Evolutionary conservation across 1,140 invertebrate genomes (phyloP), one percentile per base, ranked within the genome.

Genomic region (Catajapyx aquilonaris): DNA sequence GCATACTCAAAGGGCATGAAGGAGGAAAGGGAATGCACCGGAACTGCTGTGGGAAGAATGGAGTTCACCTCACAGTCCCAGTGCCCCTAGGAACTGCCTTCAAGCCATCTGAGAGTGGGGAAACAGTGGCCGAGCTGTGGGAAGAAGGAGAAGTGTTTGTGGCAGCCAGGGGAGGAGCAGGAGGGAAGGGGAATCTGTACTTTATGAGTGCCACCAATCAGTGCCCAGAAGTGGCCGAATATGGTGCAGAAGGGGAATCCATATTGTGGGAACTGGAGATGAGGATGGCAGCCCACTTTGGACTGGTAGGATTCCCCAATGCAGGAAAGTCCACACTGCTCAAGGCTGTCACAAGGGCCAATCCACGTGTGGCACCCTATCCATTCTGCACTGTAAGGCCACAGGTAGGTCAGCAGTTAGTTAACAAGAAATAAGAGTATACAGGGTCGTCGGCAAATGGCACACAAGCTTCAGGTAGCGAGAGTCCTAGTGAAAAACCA

Each of bases 331-430:
- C 87, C 46, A 88, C 91, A 0, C 57, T 99, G 21, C 61, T 99
- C 1, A 66, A 83, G 47, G 81, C 88, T 0, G 69, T 98, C 35
- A 81, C 86, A 0, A 59, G 91, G 41, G 93, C 94, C 0, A 68
- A 77, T 38, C 91, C 94, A 1, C 90, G 91, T 57, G 77, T 99
- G 4, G 93, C 93, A 1, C 61, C 83, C 0, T 96, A 97, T 61
- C 84, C 94, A 1, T 96, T 98, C 51, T 98, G 94, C 11, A 99
- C 94, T 0, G 56, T 95, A 0, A 73, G 74, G 43, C 93, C 94
- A 0, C 71, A 95, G 52, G 62, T 98, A 20, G 93, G 93, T n/a
- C n/a, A n/a, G n/a, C n/a, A n/a, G n/a, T n/a, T n/a, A n/a, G n/a
- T n/a, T n/a, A n/a, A n/a, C n/a, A n/a, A n/a, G n/a, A n/a, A n/a